A percentile compares a stretch with the other conserved stretches of the same genome.
phyloP scores from a whole-genome alignment of 2,888 invertebrate genomes.

The Noctua janthina region DNA sequence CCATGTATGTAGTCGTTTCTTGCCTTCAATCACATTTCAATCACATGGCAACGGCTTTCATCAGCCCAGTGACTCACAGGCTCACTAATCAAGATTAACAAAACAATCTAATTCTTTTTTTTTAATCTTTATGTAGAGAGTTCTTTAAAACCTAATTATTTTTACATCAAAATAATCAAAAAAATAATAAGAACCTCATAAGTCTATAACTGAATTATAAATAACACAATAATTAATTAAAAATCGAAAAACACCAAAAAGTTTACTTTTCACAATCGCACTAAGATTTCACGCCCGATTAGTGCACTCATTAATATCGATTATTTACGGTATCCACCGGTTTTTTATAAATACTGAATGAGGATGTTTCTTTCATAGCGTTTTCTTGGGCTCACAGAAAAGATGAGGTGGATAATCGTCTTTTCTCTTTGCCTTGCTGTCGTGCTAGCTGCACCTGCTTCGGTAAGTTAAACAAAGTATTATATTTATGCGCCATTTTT shows the following conservation, averaged over 20 bases:
- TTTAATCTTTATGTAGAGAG: no score
- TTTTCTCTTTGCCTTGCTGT: conserved; percentile 65
- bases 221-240: conserved; percentile 46
- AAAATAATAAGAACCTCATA: conserved; percentile 40
- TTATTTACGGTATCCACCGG: conserved; percentile 66
- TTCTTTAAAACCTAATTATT: not conserved
- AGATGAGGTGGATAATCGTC: conserved; percentile 70
- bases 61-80: no score
- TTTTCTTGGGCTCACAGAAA: conserved; percentile 50
- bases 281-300: conserved; percentile 68
- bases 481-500: not conserved
- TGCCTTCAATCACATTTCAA: no score
- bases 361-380: conserved; percentile 21
- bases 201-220: conserved; percentile 40
- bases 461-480: conserved; percentile 46
- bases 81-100: conserved; percentile 7
- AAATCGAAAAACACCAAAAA: conserved; percentile 26
- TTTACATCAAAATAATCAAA: conserved; percentile 29
- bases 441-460: conserved; percentile 49
- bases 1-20: no score
- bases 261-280: conserved; percentile 34
- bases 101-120: not conserved
- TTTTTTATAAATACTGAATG: conserved; percentile 61
- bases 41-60: no score
- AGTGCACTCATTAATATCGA: conserved; percentile 69